phyloP scores from a whole-genome alignment of 2,888 invertebrate species.

The Dasypolia templi region DNA sequence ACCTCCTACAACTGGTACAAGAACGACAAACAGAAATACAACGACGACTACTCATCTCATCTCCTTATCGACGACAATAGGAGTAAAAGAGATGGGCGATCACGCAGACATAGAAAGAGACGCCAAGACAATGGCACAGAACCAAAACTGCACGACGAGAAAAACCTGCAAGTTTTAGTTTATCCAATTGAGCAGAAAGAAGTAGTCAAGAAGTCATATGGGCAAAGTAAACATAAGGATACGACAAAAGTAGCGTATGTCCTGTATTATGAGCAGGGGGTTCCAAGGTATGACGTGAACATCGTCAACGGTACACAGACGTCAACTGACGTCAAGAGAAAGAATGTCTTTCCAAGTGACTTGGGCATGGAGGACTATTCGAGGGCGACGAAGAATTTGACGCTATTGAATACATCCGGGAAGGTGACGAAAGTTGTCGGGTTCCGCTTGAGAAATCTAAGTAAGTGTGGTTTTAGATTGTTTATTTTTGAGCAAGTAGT shows the following conservation, averaged over 20 bases:
- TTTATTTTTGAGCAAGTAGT: constrained; percentile 34
- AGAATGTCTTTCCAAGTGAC: constrained; percentile 83
- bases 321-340: constrained; percentile 78
- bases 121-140: constrained; percentile 82
- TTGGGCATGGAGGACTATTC: constrained; percentile 80
- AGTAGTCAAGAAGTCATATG: constrained; percentile 81
- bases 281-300: constrained; percentile 76
- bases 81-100: constrained; percentile 77
- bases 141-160: constrained; percentile 71
- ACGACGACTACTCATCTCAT: constrained; percentile 80
- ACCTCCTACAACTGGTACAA: constrained; percentile 77
- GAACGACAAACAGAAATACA: constrained; percentile 78
- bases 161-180: constrained; percentile 71
- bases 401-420: constrained; percentile 83
- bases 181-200: constrained; percentile 79
- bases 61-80: constrained; percentile 78
- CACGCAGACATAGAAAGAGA: constrained; percentile 84
- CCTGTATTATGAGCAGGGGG: constrained; percentile 86
- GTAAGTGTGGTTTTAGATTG: constrained; percentile 76
- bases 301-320: constrained; percentile 76
- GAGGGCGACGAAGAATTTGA: constrained; percentile 82
- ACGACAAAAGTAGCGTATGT: constrained; percentile 85
- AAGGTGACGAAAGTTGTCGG: constrained; percentile 84
- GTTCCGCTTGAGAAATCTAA: constrained; percentile 84
- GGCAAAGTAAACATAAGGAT: constrained; percentile 72